Evolutionary conservation across 1,140 invertebrate species (phyloP).

Genomic region (Papilio helenus): DNA sequence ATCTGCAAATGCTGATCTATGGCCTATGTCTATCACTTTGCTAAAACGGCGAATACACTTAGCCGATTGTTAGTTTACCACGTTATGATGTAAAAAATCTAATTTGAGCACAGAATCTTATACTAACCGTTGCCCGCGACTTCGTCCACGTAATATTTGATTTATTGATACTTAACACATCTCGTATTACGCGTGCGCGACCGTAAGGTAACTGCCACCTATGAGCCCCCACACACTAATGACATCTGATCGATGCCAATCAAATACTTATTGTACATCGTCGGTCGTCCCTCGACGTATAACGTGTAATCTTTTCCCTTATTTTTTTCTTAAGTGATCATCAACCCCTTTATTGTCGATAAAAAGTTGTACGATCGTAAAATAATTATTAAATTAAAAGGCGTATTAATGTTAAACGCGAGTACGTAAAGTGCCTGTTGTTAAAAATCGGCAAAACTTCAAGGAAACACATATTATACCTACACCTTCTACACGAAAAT

Average conservation of each 20-base stretch:
- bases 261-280: background rate
- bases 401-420: background rate
- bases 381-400: background rate
- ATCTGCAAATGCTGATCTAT: too few relatives aligned
- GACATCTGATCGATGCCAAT: slow-evolving; percentile 18
- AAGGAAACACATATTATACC: background rate
- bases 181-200: background rate
- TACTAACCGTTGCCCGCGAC: too few relatives aligned
- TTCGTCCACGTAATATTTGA: slow-evolving; percentile 27
- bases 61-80: too few relatives aligned
- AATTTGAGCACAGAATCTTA: too few relatives aligned
- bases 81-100: too few relatives aligned
- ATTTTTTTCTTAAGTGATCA: background rate
- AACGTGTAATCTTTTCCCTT: background rate
- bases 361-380: background rate
- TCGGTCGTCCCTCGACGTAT: background rate
- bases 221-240: background rate
- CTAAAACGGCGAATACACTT: too few relatives aligned
- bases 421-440: background rate
- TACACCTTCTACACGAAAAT: background rate
- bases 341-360: background rate
- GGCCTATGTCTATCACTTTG: too few relatives aligned
- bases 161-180: slow-evolving; percentile 42
- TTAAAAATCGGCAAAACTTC: background rate
- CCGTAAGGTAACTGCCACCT: background rate